Conservation (phyloP, 2,797 vertebrate species). For the Chelmon rostratus region DNA sequence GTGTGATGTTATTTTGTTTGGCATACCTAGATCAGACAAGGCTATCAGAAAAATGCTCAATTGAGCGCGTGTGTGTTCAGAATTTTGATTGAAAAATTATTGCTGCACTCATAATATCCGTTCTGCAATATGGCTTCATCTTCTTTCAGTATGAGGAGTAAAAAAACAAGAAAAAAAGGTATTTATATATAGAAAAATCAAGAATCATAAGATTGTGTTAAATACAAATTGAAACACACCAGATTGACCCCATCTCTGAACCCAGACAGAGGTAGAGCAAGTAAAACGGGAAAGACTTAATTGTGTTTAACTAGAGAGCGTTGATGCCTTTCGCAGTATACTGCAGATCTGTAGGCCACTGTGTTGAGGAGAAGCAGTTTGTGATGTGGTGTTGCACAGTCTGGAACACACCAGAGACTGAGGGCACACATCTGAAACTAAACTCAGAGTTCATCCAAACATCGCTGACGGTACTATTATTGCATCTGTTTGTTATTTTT, state of each 20-base stretch:
- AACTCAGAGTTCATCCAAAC: constrained; percentile 48
- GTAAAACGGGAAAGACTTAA: background rate
- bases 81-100: constrained; percentile 6
- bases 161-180: background rate
- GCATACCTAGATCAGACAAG: constrained; percentile 33
- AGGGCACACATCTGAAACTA: constrained; percentile 15
- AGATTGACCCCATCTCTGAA: background rate
- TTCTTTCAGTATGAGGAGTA: background rate
- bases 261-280: background rate
- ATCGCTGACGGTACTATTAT: background rate
- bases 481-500: background rate
- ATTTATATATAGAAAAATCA: background rate
- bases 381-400: background rate
- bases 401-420: constrained; percentile 28
- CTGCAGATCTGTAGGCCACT: background rate
- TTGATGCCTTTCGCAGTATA: background rate
- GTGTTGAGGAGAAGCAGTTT: background rate
- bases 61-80: background rate
- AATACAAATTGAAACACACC: background rate
- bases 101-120: background rate
- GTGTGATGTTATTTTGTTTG: constrained; percentile 37
- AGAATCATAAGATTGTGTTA: background rate
- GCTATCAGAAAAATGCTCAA: constrained; percentile 34
- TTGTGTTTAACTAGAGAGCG: background rate
- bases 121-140: background rate